Conservation (phyloP, 2,797 vertebrate species). For the Cryptoblepharus egeriae region DNA sequence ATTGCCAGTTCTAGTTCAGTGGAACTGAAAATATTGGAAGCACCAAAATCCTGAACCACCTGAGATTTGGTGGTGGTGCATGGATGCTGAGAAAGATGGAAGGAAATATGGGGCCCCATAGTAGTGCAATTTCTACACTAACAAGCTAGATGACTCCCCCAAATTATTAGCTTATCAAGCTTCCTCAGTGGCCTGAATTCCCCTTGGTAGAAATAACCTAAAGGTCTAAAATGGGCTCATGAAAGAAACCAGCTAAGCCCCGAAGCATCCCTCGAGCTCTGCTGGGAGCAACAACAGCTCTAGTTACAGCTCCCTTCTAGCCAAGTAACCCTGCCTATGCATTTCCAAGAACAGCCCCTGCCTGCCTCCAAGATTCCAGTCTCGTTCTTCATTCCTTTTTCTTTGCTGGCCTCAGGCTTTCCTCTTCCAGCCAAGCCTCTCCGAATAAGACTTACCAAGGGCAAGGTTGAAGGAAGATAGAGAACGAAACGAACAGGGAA, state of each 20-base stretch:
- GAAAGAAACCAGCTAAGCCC: slow-evolving; percentile 18
- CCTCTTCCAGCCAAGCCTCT: slow-evolving; percentile 1
- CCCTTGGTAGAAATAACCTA: slow-evolving; percentile 22
- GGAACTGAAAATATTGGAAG: neutral
- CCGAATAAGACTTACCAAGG: neutral
- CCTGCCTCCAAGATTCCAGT: slow-evolving; percentile 10
- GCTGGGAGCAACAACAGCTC: neutral
- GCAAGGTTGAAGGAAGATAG: neutral
- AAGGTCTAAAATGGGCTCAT: slow-evolving; percentile 16
- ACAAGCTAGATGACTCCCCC: neutral
- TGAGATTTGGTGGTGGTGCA: neutral
- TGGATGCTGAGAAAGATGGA: neutral
- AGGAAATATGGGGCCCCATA: neutral
- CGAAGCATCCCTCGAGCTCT: slow-evolving; percentile 14
- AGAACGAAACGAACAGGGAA: neutral
- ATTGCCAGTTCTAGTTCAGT: neutral
- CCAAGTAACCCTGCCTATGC: neutral
- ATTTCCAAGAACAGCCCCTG: slow-evolving; percentile 24
- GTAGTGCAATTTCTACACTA: neutral
- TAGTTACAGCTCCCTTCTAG: slow-evolving; percentile 3
- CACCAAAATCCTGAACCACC: neutral
- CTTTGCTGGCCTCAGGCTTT: neutral
- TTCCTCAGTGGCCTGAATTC: neutral
- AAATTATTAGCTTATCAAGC: neutral
- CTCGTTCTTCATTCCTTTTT: slow-evolving; percentile 5